Conservation (phyloP, 2,113 vertebrate genomes). For the Terrapene triunguis region DNA sequence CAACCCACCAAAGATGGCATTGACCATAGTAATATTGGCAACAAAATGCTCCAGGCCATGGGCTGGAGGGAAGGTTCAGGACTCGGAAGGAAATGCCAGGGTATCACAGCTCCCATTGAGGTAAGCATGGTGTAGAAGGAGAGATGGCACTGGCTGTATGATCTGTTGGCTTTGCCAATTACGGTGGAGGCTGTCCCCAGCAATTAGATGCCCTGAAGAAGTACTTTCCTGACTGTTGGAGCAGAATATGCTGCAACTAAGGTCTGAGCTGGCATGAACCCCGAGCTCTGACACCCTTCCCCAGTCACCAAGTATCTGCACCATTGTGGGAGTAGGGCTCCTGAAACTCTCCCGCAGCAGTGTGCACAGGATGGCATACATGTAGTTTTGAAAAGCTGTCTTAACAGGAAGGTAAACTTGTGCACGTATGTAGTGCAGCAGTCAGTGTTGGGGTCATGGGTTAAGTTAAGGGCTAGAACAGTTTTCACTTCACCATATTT, state of each 20-base stretch:
- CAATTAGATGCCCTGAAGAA: background rate
- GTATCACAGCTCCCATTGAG: slow-evolving; percentile 97
- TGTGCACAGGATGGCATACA: background rate
- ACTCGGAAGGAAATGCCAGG: slow-evolving; percentile 96
- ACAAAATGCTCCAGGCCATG: slow-evolving; percentile 99
- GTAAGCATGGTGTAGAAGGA: slow-evolving; percentile 72
- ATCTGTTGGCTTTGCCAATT: background rate
- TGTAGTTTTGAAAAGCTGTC: background rate
- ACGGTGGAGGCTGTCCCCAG: background rate
- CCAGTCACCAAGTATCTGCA: background rate
- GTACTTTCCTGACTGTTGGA: background rate
- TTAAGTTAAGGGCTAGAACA: background rate
- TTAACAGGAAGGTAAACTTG: background rate
- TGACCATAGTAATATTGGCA: slow-evolving; percentile 97
- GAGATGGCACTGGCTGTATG: background rate
- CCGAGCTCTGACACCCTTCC: background rate
- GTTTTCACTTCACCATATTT: background rate
- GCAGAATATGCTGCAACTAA: background rate
- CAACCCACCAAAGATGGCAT: slow-evolving; percentile 98
- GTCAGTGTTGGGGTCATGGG: background rate
- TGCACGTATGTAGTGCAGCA: background rate
- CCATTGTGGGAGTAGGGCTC: background rate
- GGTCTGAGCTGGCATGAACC: background rate
- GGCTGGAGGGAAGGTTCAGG: slow-evolving; percentile 98
- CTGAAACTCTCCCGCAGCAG: background rate